Evolutionary conservation across 1,140 invertebrate genomes (phyloP).

Genomic region (Dendrolimus kikuchii): DNA sequence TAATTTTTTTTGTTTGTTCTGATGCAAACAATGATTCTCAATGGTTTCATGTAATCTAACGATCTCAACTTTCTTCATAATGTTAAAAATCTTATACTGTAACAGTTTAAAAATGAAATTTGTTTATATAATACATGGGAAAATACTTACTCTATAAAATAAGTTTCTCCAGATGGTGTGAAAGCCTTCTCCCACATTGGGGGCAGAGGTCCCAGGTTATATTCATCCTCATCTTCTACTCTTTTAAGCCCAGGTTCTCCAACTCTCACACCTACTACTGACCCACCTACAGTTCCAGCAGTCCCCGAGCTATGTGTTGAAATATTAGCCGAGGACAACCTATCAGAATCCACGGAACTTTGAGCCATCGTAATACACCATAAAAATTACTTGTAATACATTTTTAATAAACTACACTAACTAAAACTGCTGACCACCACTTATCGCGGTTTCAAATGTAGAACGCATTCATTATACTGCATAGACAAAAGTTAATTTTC

Average conservation of each 20-base stretch:
- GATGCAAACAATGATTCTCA: too few relatives aligned
- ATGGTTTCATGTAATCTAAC: too few relatives aligned
- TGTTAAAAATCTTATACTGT: background rate
- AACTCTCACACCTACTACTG: constrained; percentile 55
- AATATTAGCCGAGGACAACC: constrained; percentile 61
- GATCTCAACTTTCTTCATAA: too few relatives aligned
- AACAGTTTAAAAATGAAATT: background rate
- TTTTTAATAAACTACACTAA: constrained; percentile 13
- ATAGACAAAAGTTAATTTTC: constrained; percentile 17
- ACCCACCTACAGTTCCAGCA: constrained; percentile 55
- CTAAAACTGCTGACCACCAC: constrained; percentile 5
- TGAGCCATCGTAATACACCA: constrained; percentile 41
- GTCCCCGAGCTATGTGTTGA: constrained; percentile 65
- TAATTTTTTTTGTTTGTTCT: too few relatives aligned
- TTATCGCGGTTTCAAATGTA: constrained; percentile 8
- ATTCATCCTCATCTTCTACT: constrained; percentile 62
- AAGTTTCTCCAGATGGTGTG: constrained; percentile 95
- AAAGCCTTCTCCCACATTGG: constrained; percentile 98
- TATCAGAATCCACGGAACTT: constrained; percentile 62
- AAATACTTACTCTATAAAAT: constrained; percentile 95
- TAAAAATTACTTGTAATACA: background rate
- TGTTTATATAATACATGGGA: background rate
- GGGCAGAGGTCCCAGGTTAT: constrained; percentile 88
- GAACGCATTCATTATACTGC: constrained; percentile 2
- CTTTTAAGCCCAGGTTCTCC: constrained; percentile 48